Evolutionary conservation across 2,888 invertebrate genomes (phyloP).

Genomic region (Xylota segnis): DNA sequence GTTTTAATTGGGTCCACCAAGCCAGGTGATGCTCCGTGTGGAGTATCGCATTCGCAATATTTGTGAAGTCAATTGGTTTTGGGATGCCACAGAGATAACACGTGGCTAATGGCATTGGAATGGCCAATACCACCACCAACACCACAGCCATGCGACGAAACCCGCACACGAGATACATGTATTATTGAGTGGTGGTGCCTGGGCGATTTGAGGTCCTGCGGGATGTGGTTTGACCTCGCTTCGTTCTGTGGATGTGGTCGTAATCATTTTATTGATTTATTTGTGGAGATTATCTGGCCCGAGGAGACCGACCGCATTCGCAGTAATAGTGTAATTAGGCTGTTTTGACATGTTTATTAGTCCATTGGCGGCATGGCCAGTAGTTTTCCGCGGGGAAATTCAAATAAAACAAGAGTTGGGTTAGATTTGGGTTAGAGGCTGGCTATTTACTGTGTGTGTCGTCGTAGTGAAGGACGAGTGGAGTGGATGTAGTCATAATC

Average conservation of each 20-base stretch:
- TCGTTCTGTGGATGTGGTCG: slow-evolving; percentile 42
- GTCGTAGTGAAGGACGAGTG: no score
- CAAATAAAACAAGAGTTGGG: slow-evolving; percentile 1
- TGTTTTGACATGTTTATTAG: slow-evolving; percentile 71
- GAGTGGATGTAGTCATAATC: no score
- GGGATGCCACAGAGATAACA: slow-evolving; percentile 42
- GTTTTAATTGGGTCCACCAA: slow-evolving; percentile 60
- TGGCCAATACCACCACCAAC: slow-evolving; percentile 26
- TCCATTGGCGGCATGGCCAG: slow-evolving; percentile 25
- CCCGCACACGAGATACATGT: slow-evolving; percentile 21
- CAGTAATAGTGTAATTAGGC: slow-evolving; percentile 61
- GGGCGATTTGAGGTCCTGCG: slow-evolving; percentile 66
- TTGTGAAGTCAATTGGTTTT: slow-evolving; percentile 58
- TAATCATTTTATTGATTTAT: slow-evolving; percentile 74
- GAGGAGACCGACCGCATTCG: slow-evolving; percentile 22
- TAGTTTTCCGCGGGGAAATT: slow-evolving; percentile 20
- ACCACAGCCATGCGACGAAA: slow-evolving; percentile 31
- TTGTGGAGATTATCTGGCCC: slow-evolving; percentile 54
- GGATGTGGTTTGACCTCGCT: slow-evolving; percentile 71
- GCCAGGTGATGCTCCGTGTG: no score
- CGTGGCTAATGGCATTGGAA: slow-evolving; percentile 44
- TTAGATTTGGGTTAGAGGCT: slow-evolving; percentile 4
- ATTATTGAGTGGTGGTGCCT: slow-evolving; percentile 34
- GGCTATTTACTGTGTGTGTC: not conserved
- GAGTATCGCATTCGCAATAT: slow-evolving; percentile 58